Evolutionary conservation across 2,888 invertebrate genomes (phyloP), one percentile per base, ranked within the genome.

Genomic region (Epinotia demarniana): DNA sequence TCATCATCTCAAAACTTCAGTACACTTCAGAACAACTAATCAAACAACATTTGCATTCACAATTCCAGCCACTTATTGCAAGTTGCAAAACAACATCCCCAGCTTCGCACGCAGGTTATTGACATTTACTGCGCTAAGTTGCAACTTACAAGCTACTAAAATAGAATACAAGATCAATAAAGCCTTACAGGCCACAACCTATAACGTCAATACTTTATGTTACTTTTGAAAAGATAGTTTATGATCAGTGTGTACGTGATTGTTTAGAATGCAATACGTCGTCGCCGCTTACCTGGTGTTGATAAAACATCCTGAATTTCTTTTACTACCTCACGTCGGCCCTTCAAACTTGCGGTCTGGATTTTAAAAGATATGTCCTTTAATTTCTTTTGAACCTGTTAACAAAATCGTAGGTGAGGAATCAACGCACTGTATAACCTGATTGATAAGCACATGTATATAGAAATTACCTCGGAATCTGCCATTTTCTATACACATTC

Each of bases 291-390:
- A 98, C 98, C 97, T 92, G 96, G 95, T 87, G 96, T 96, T 85
- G 95, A 94, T 87, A 97, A 94, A 87, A 97, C 96, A 89, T 95
- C 93, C 84, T 95, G 95, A 87, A 97, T 96, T 93, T 96, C 95
- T 83, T 95, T 90, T 79, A 97, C 92, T 84, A 96, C 95, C 87
- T 95, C 93, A 86, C 95, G 95, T 85, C 97, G 95, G 85, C 96
- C 96, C 86, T 95, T 96, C 86, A 96, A 92, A 91, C 96, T 97
- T 80, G 96, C 95, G 84, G 96, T 96, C 89, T 97, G 97, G 84
- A 97, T 95, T 90, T 95, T 95, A 87, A 95, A 95, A 75, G 96
- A 96, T 84, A 97, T 94, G 94, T 97, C 97, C 90, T 96, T 96
- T 81, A 97, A 92, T 85, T 95, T 96, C 90, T 95, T 96, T 80